Percentiles rank a stretch among this genome's conserved stretches.
Conservation (phyloP, 2,888 invertebrate genomes). For the Branchipolynoe longqiensis region DNA sequence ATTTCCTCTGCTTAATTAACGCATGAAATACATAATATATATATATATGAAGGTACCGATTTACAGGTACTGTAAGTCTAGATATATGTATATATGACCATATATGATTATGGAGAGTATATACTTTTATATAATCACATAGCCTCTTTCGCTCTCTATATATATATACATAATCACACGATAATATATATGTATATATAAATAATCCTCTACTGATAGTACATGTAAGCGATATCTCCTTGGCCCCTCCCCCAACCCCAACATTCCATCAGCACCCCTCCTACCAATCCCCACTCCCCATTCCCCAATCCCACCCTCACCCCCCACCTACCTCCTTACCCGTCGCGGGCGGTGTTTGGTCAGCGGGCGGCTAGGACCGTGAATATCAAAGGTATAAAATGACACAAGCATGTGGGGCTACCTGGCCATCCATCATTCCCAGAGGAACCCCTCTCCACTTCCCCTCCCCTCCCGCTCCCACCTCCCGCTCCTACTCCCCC, state of each 20-base stretch:
- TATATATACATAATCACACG: too few species aligned
- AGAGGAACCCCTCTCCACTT: not conserved
- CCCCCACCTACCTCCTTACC: too few species aligned
- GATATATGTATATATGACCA: too few species aligned
- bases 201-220: too few species aligned
- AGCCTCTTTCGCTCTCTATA: too few species aligned
- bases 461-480: not conserved
- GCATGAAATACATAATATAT: too few species aligned
- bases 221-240: not conserved
- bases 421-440: constrained; percentile 35
- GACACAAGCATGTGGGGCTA: not conserved
- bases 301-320: not conserved
- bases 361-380: not conserved
- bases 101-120: too few species aligned
- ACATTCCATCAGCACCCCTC: not conserved
- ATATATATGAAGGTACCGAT: too few species aligned
- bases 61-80: too few species aligned
- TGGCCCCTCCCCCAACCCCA: not conserved
- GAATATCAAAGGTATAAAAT: constrained; percentile 43
- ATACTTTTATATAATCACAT: too few species aligned
- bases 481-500: not conserved
- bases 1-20: too few species aligned
- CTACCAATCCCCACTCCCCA: not conserved
- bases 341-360: not conserved
- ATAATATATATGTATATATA: too few species aligned